phyloP scores from a whole-genome alignment of 2,113 vertebrate species.

The Conger conger region DNA sequence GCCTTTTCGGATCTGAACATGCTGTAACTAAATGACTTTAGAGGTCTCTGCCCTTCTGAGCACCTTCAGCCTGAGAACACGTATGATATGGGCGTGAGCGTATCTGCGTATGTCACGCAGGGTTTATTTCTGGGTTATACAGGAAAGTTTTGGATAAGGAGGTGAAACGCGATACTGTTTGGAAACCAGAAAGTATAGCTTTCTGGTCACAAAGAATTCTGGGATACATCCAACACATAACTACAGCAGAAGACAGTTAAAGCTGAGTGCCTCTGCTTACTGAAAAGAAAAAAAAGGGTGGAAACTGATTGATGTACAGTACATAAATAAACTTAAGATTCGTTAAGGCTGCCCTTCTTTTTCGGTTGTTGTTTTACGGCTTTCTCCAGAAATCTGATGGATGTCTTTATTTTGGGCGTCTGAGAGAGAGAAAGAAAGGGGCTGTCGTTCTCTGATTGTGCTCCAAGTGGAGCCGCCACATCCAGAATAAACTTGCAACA shows the following conservation, averaged over 20 bases:
- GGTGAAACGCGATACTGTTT: conserved; percentile 51
- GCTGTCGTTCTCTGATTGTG: neutral
- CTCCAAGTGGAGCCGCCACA: neutral
- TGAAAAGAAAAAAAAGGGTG: conserved; percentile 19
- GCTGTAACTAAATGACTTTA: neutral
- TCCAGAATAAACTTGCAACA: conserved; percentile 43
- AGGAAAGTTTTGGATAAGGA: conserved; percentile 44
- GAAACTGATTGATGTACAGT: conserved; percentile 37
- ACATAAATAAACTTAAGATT: conserved; percentile 32
- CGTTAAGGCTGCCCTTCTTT: conserved; percentile 27
- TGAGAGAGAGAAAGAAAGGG: neutral
- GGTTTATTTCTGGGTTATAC: conserved; percentile 50
- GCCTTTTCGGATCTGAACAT: conserved; percentile 25
- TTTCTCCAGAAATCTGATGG: neutral
- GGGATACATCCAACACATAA: conserved; percentile 20
- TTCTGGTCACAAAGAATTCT: conserved; percentile 36
- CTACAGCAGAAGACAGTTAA: conserved; percentile 25
- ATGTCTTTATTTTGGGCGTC: conserved; percentile 4
- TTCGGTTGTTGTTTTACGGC: conserved; percentile 4
- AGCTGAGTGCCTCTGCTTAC: conserved; percentile 21
- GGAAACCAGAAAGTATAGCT: conserved; percentile 38
- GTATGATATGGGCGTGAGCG: conserved; percentile 44
- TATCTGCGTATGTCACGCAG: conserved; percentile 54
- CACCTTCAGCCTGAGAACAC: neutral
- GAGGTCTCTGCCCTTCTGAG: neutral